Evolutionary conservation across 2,797 vertebrate genomes (phyloP), one percentile per base, ranked within the genome.

Genomic region (Enteromius trimaculatus): DNA sequence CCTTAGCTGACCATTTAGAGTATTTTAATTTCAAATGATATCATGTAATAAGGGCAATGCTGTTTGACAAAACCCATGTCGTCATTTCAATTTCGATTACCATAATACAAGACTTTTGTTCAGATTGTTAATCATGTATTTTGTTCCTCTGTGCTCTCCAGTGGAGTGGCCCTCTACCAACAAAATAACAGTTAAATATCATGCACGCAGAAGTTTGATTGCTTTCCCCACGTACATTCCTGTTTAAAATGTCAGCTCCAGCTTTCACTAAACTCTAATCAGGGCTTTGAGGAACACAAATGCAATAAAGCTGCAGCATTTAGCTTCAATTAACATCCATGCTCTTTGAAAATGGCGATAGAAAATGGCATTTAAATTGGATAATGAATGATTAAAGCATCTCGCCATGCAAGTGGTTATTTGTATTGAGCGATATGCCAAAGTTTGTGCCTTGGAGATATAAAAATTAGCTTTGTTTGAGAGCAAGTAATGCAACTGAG

Each of bases 321-420:
- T 86, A 85, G 44, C 83, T 86, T 85, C 85, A 87, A 86, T 89
- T 89, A 89, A 72, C 26, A 31, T 26, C 58, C 19, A 74, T 80
- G 86, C 81, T 83, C 85, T 85, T 87, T 84, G 58, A 85, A 84
- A 85, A 86, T 53, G 79, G 66, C 39, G 26, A 85, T 74, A 66
- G 85, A 64, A 84, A 87, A 89, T 86, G 83, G 65, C 83, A 83
- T 80, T 84, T 71, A 84, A 89, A 89, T 89, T 72, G 70, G 72
- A 88, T 89, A 88, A 85, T 13, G 44, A 86, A 77, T 85, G 88
- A 86, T 88, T 88, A 84, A 84, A 86, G 72, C 47, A 82, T 81
- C 58, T 83, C 16, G 10, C 34, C 3, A 68, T 79, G 51, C 31
- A 81, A 84, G 44, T 39, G 81, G 49, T 49, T 72, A 85, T 85